Base-by-base conservation (phyloP, 92 coral and sea anemone species). In the Ricordea florida region DNA sequence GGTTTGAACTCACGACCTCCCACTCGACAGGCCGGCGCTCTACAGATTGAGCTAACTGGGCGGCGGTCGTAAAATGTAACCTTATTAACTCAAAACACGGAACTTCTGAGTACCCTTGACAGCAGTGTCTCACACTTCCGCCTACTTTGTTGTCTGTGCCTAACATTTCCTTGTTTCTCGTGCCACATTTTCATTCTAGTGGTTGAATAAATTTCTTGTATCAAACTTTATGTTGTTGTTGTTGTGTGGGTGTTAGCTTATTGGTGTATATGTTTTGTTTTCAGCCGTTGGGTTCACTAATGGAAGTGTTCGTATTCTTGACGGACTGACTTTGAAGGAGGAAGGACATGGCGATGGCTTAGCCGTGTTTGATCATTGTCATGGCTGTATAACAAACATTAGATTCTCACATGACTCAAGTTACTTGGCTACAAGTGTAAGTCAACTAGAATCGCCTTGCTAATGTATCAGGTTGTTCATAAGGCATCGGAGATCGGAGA, bases 391-490 rank as follows among this genome's bases (percentile, higher is more conserved):
- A 55, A 92, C 97, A 4, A 96, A 94, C 78, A 87, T 94, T 66
- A 81, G 72, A 81, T 94, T 94, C 70, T 94, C 98, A 10, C 98
- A 92, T 37, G 97, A 94, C 70, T 91, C 98, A 43, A 62, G 78
- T 14, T 94, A 79, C 61, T 87, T 94, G 30, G 98, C 98, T 7
- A 80, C 98, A 42, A 93, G 96, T 64, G 98, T 94, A 59, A 93
- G 98, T 73, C 15, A 22, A 46, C 23, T 15, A 13, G 5, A 15
- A 28, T 55, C n/a, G 6, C 3, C 14, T n/a, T 6, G 23, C 23
- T n/a, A 7, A 1, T 6, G 17, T 44, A n/a, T 18, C 20, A n/a
- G 22, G 3, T 15, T 5, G 22, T n/a, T n/a, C n/a, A n/a, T n/a
- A n/a, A n/a, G n/a, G n/a, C n/a, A n/a, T n/a, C n/a, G n/a, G n/a